Evolutionary conservation across 2,888 invertebrate genomes (phyloP), one percentile per base, ranked within the genome.

Genomic region (Amblyteles armatorius): DNA sequence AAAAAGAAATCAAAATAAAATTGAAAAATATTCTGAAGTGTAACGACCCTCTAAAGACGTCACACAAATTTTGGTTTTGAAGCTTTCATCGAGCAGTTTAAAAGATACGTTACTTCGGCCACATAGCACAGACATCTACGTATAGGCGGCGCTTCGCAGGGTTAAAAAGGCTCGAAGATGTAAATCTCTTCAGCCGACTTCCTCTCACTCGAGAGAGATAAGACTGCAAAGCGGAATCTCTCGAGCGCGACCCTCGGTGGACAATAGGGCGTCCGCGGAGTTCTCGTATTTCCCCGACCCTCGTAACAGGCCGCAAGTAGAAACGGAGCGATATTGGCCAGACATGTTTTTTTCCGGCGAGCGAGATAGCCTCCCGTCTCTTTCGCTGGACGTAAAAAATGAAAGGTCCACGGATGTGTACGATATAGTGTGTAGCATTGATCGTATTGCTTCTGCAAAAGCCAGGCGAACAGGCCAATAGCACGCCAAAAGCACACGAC

Each of bases 381-480:
- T 16, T 60, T 29, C 60, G 11, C 16, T 29, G 5, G 29, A 13
- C 3, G 16, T 11, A 16, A 60, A 11, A 29, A 60, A 11, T n/a
- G 16, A 33, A 33, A n/a, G 22, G 1, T 33, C 29, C 26, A 63
- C 29, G 63, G 63, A 29, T 33, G 11, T 33, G 16, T 33, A 63
- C 63, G 29, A 29, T 63, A 2, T 33, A 29, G 63, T n/a, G 63
- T 33, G 16, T n/a, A 7, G 63, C 63, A 33, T 63, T 33, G 63
- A 63, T 63, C 63, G 63, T 33, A 33, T 63, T 33, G 63, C 29
- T 33, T 63, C n/a, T 33, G 33, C 2, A 33, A 16, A 6, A 63
- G n/a, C 57, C 36, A 78, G 84, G 55, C 72, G 69, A 83, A 73
- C 77, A 77, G 69, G 72, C 76, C 78, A 69, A 80, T 79, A 82